Evolutionary conservation across 2,797 vertebrate species (phyloP), one percentile per base, ranked within the genome.

Genomic region (Muscicapa striata): DNA sequence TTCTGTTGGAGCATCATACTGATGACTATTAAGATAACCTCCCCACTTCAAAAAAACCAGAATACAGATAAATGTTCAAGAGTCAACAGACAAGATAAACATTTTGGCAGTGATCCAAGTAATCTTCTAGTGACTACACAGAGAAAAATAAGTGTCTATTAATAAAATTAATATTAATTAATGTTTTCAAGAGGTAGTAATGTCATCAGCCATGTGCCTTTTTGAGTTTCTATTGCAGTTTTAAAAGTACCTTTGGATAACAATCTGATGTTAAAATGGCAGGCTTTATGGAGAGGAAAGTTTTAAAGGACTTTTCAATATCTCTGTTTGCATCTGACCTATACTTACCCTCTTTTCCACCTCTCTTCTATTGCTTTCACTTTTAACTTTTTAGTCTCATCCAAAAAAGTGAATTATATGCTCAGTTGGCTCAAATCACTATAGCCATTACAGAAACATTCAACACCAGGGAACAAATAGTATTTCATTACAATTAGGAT

Each of bases 401-500:
- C 29, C 21, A 81, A 91, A 82, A 77, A 78, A 78, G 29, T 81
- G 38, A 91, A 84, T 87, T 95, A 70, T 83, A 70, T 91, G 30
- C n/a, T 91, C 82, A 89, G 68, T 8, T 87, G 51, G 57, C 9
- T 70, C n/a, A 89, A 77, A 67, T 83, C 82, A 74, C 61, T 79
- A 23, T 15, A 76, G 63, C 48, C 43, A 92, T 93, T 92, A 74
- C 19, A 91, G 66, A 83, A 94, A 57, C 38, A 18, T 90, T 81
- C 41, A 77, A 62, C 89, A 77, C 61, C 69, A 90, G 82, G 87
- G 66, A 94, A 77, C 46, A 94, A 95, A 84, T 66, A 86, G 46
- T 88, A 86, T 94, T 93, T 94, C 66, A 51, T 89, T 91, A 75
- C 61, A 94, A 86, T 94, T 94, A 88, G 54, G 36, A 88, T 86